A percentile compares a stretch with the other conserved stretches of the same genome.
Evolutionary conservation across 2,113 vertebrate species (phyloP).

Genomic region (Xiphias gladius): DNA sequence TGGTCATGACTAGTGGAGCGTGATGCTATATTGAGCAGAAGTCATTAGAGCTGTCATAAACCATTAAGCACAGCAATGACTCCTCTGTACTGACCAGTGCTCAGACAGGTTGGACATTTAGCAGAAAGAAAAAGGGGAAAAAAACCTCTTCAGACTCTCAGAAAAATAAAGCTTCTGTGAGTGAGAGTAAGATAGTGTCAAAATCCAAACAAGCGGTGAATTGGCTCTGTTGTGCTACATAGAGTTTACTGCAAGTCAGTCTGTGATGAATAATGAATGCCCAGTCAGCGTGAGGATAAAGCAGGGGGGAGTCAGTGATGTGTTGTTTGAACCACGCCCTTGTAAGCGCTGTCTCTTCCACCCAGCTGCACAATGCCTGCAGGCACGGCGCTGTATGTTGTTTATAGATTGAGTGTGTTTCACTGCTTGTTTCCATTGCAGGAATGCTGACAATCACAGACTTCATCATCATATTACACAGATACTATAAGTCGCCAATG

Average conservation of each 20-base stretch:
- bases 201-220: slow-evolving; percentile 17
- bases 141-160: neutral
- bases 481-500: slow-evolving; percentile 99
- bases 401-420: slow-evolving; percentile 20
- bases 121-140: neutral
- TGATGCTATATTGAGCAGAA: slow-evolving; percentile 50
- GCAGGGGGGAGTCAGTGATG: neutral
- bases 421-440: slow-evolving; percentile 67
- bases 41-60: slow-evolving; percentile 52
- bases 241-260: slow-evolving; percentile 48
- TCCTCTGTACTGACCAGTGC: slow-evolving; percentile 29
- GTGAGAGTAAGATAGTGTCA: neutral
- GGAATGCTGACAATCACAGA: slow-evolving; percentile 99
- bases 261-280: slow-evolving; percentile 74
- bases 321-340: slow-evolving; percentile 59
- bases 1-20: slow-evolving; percentile 25
- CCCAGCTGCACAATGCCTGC: slow-evolving; percentile 21
- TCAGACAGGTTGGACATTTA: neutral
- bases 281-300: slow-evolving; percentile 46
- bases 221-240: slow-evolving; percentile 40
- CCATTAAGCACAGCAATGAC: slow-evolving; percentile 50
- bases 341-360: slow-evolving; percentile 9
- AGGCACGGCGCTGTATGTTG: neutral
- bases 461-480: slow-evolving; percentile 99
- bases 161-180: neutral